These are phyloP conservation scores for Halictus rubicundus DNA, from an alignment of 1,140 invertebrate species.

Conservation along the genomic window DNA sequence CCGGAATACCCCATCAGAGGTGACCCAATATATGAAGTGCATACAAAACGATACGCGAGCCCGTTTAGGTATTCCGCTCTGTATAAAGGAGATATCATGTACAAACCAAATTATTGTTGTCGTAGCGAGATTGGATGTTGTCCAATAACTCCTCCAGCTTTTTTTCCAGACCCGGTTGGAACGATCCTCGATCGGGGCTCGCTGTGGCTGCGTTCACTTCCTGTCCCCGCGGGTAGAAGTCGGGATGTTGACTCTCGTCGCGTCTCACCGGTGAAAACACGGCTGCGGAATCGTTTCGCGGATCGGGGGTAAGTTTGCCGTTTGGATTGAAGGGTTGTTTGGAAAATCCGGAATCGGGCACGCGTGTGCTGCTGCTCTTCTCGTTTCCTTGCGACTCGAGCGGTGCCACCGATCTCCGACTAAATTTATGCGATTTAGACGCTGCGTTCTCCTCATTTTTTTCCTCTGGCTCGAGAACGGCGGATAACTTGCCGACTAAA, in stretches of 20 bases:
- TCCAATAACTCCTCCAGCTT: neutral
- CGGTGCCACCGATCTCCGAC: conserved; percentile 1
- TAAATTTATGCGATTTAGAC: neutral
- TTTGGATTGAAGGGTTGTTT: conserved; percentile 8
- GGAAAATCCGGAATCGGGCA: neutral
- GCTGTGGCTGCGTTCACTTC: neutral
- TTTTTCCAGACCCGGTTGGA: too few species aligned
- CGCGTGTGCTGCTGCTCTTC: neutral
- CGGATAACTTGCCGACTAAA: too few species aligned
- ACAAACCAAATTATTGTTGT: neutral
- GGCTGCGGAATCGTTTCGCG: neutral
- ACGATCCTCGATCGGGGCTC: neutral
- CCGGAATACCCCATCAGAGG: too few species aligned
- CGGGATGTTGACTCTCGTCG: conserved; percentile 2
- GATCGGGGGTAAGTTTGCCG: conserved; percentile 22
- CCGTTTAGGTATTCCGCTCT: neutral
- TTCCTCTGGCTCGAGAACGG: neutral
- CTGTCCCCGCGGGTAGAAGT: neutral
- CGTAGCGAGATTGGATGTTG: neutral
- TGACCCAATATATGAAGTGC: too few species aligned
- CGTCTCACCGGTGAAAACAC: neutral
- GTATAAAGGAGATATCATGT: neutral
- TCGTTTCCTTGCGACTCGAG: too few species aligned
- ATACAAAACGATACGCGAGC: too few species aligned
- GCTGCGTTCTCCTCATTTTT: neutral